Evolutionary conservation across 2,888 invertebrate genomes (phyloP).

Genomic region (Stenolophus ochropezus): DNA sequence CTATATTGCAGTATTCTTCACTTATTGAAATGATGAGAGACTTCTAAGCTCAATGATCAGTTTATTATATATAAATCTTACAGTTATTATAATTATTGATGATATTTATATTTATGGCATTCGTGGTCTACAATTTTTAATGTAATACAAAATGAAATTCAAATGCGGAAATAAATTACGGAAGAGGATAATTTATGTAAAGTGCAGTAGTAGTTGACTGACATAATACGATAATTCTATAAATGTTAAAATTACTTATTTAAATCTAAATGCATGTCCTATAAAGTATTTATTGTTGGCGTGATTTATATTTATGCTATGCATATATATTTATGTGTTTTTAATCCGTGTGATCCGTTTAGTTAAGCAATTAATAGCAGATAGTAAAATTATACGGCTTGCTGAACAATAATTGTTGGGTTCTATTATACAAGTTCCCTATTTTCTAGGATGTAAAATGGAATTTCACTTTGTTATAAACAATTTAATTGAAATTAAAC

Average conservation of each 20-base stretch:
- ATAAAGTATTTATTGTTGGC: background rate
- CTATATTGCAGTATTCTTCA: too few species aligned
- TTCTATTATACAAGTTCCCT: background rate
- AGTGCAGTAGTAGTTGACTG: background rate
- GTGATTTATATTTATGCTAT: background rate
- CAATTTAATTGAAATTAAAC: background rate
- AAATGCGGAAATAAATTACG: background rate
- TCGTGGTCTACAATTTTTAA: too few species aligned
- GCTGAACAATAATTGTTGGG: background rate
- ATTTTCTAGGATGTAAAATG: background rate
- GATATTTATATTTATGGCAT: too few species aligned
- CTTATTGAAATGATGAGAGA: too few species aligned
- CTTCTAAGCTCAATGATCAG: too few species aligned
- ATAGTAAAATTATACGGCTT: background rate
- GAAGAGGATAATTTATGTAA: background rate
- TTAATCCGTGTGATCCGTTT: background rate
- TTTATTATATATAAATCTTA: too few species aligned
- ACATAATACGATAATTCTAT: background rate
- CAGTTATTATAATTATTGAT: too few species aligned
- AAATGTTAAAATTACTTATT: background rate
- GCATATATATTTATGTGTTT: background rate
- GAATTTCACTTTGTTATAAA: background rate
- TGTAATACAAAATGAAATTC: too few species aligned
- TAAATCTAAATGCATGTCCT: background rate
- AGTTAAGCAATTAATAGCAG: background rate